Evolutionary conservation across 2,113 vertebrate species (phyloP).

Genomic region (Lophotis ruficrista): DNA sequence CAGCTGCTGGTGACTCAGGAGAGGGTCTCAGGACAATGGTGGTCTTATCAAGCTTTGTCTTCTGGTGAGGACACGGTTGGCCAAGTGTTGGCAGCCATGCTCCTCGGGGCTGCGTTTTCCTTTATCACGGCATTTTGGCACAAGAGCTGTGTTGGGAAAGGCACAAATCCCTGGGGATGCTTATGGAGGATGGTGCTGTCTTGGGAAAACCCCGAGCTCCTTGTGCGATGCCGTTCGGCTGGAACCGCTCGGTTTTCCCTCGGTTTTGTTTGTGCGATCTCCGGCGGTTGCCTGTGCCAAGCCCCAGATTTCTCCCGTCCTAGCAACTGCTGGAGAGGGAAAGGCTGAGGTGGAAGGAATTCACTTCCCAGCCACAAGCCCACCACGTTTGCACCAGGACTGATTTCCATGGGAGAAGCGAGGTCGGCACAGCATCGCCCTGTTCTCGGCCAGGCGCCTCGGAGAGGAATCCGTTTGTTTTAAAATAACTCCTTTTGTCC

Average conservation of each 20-base stretch:
- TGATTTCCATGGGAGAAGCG: background rate
- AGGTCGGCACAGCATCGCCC: fast-evolving
- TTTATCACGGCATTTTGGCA: background rate
- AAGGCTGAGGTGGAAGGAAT: background rate
- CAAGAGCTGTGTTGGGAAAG: fast-evolving
- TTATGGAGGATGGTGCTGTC: background rate
- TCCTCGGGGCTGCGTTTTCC: fast-evolving
- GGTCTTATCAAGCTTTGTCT: background rate
- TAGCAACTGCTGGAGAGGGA: background rate
- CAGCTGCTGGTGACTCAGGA: background rate
- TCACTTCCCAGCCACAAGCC: background rate
- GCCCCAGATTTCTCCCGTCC: background rate
- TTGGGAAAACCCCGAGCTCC: fast-evolving
- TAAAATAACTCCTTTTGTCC: constrained; percentile 9
- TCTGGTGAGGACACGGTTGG: background rate
- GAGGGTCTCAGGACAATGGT: background rate
- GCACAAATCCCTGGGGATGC: background rate
- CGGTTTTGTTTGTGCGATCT: background rate
- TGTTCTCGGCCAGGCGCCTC: background rate
- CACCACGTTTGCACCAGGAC: fast-evolving
- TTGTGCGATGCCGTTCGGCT: fast-evolving
- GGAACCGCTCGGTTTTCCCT: background rate
- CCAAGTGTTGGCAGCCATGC: fast-evolving
- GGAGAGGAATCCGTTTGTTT: fast-evolving
- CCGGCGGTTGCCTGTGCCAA: fast-evolving